Percentiles rank a stretch among this genome's conserved stretches.
phyloP scores from a whole-genome alignment of 1,140 invertebrate species.

The Oreohelix idahoensis region DNA sequence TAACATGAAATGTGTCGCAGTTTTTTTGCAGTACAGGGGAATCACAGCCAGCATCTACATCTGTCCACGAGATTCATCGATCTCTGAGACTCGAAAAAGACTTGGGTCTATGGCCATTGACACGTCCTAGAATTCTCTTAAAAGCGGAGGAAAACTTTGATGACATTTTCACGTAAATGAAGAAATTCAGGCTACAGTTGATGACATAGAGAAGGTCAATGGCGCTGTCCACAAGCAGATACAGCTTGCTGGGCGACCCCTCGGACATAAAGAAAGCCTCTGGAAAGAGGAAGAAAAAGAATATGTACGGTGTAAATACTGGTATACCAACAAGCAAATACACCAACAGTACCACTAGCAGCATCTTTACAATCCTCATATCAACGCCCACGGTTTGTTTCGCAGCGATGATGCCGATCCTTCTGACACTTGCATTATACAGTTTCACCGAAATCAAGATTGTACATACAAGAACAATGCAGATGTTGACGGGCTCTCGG shows the following conservation, averaged over 20 bases:
- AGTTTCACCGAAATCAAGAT: neutral
- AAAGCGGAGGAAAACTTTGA: neutral
- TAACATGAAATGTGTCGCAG: too few species aligned
- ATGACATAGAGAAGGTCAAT: constrained; percentile 7
- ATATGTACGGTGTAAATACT: neutral
- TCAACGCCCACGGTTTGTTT: neutral
- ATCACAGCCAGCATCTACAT: too few species aligned
- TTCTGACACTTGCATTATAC: neutral
- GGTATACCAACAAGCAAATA: neutral
- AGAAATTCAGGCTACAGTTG: constrained; percentile 10
- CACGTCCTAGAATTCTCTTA: too few species aligned
- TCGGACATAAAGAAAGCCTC: neutral
- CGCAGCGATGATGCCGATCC: neutral
- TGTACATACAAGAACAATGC: neutral
- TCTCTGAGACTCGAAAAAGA: too few species aligned
- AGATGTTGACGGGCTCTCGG: neutral
- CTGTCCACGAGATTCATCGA: too few species aligned
- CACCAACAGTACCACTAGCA: constrained; percentile 2
- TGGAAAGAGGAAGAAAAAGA: neutral
- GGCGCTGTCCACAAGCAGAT: neutral
- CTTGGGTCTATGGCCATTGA: too few species aligned
- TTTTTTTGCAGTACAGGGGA: too few species aligned
- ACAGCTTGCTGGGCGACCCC: neutral
- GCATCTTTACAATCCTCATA: neutral
- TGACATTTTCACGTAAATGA: constrained; percentile 19